Evolutionary conservation across 2,797 vertebrate species (phyloP).

Genomic region (Gouania willdenowi): DNA sequence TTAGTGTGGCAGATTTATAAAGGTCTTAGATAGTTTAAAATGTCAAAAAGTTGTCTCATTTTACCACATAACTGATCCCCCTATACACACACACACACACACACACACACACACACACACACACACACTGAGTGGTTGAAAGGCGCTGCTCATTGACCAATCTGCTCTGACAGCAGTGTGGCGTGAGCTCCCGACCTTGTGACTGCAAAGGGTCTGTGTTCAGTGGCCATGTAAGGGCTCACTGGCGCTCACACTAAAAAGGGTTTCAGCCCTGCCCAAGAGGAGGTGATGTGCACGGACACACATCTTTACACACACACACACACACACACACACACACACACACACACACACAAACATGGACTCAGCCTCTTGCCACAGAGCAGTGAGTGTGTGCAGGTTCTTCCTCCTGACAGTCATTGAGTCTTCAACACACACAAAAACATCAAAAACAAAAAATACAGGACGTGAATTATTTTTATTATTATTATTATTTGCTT

Average conservation of each 20-base stretch:
- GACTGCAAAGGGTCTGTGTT: constrained; percentile 69
- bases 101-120: constrained; percentile 2
- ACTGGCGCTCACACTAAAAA: constrained; percentile 50
- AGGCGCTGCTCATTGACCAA: constrained; percentile 63
- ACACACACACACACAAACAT: background rate
- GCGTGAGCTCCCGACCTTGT: constrained; percentile 63
- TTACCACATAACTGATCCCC: background rate
- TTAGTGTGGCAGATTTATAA: no score
- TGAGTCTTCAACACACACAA: no score
- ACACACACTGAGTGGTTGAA: constrained; percentile 39
- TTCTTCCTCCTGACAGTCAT: constrained; percentile 36
- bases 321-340: background rate
- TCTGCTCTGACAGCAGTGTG: constrained; percentile 71
- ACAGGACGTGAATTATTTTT: no score
- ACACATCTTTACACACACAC: background rate
- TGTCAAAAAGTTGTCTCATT: constrained; percentile 5
- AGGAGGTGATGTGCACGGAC: constrained; percentile 35
- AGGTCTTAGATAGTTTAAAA: background rate
- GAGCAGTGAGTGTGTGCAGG: constrained; percentile 51
- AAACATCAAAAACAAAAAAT: no score
- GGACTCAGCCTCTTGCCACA: constrained; percentile 20
- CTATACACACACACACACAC: constrained; percentile 4
- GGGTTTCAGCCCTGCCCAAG: constrained; percentile 49
- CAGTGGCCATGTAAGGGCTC: constrained; percentile 71
- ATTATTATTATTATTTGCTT: no score